Evolutionary conservation across 2,797 vertebrate genomes (phyloP).

Genomic region (Poeciliopsis gracilis): DNA sequence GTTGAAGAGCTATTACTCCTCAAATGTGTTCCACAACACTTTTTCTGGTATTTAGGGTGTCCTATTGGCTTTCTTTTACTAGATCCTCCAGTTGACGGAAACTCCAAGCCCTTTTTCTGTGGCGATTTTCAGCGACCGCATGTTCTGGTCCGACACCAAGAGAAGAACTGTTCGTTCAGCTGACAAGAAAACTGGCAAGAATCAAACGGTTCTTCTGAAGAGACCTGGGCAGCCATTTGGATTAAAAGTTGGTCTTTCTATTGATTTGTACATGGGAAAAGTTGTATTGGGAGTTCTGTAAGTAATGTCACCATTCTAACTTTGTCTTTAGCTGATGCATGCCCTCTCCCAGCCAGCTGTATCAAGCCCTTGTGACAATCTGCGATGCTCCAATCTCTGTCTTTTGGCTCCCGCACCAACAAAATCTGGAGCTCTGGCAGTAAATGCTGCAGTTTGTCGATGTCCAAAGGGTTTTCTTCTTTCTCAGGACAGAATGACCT

Average conservation of each 20-base stretch:
- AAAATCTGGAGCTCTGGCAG: neutral
- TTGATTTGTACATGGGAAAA: neutral
- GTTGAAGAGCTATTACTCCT: neutral
- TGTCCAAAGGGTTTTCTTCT: slow-evolving; percentile 83
- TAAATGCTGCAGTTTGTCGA: slow-evolving; percentile 77
- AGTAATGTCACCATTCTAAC: neutral
- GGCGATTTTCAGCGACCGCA: slow-evolving; percentile 84
- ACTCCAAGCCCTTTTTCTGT: slow-evolving; percentile 87
- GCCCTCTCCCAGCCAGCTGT: slow-evolving; percentile 77
- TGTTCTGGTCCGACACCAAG: slow-evolving; percentile 92
- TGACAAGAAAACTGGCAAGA: slow-evolving; percentile 87
- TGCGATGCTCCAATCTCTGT: slow-evolving; percentile 87
- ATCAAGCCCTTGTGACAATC: slow-evolving; percentile 76
- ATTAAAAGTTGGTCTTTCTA: slow-evolving; percentile 81
- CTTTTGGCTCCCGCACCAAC: slow-evolving; percentile 73
- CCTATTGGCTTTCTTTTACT: neutral
- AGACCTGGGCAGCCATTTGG: slow-evolving; percentile 87
- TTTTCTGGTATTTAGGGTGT: neutral
- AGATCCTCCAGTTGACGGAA: slow-evolving; percentile 87
- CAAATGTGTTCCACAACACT: too few species aligned
- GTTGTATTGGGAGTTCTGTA: neutral
- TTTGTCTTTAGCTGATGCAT: slow-evolving; percentile 89
- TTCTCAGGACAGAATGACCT: slow-evolving; percentile 78
- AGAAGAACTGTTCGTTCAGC: slow-evolving; percentile 84
- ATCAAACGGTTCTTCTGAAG: slow-evolving; percentile 85